Evolutionary conservation across 2,797 vertebrate genomes (phyloP), one percentile per base, ranked within the genome.

Genomic region (Spinibarbus caldwelli): DNA sequence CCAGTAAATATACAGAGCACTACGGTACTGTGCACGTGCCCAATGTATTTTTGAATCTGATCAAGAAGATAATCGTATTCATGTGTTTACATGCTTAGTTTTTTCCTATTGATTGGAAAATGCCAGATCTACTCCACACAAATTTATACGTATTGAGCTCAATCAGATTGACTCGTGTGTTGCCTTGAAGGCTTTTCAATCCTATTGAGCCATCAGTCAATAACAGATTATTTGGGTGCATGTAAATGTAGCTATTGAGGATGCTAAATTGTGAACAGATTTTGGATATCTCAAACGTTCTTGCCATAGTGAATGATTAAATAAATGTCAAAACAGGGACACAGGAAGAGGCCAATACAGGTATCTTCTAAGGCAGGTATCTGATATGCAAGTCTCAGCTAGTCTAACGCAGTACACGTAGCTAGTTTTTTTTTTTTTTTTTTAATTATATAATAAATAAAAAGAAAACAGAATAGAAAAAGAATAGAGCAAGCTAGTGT

Each of bases 311-410:
- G 36, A 70, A 11, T 21, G 36, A 47, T 52, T 67, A 11, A 49
- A 78, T 23, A 43, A 57, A 67, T 38, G 54, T 31, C 73, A 70
- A 19, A 59, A 66, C 26, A 84, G 64, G 75, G 52, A 57, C 45
- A 78, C n/a, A 70, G 34, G 14, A 76, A 23, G 66, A 38, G 66
- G 5, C 66, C 21, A 15, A 47, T 47, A 47, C 14, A 47, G 23
- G n/a, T 14, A 41, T 41, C 11, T 70, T 70, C 34, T 12, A 68
- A 23, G 21, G 5, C 11, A n/a, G n/a, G n/a, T n/a, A n/a, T n/a
- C n/a, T n/a, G n/a, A n/a, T n/a, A n/a, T n/a, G n/a, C n/a, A n/a
- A n/a, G n/a, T n/a, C n/a, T n/a, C n/a, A n/a, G n/a, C n/a, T n/a
- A n/a, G n/a, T n/a, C n/a, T n/a, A n/a, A n/a, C n/a, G n/a, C n/a